Base-by-base conservation (phyloP, 1,140 invertebrate genomes). In the Aphaenogaster ashmeadi region DNA sequence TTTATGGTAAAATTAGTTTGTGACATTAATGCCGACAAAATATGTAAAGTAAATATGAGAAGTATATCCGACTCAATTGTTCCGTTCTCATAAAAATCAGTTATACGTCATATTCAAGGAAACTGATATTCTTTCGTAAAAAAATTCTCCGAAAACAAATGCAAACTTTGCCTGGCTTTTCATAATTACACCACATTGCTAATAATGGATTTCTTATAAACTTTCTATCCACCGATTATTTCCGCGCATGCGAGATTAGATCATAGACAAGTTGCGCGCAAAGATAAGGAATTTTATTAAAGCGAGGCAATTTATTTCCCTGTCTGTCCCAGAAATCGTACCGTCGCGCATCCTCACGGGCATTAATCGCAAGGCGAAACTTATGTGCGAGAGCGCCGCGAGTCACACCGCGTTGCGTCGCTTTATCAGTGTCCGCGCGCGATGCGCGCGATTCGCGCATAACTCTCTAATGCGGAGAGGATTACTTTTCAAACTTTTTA, bases 401-500 rank as follows among this genome's bases (percentile, higher is more conserved):
- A 90, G 90, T 87, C 62, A 86, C 47, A 64, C 41, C 81, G 86
- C 85, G 77, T 81, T 56, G 86, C 86, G 83, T 38, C 91, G 81
- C 85, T 93, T 93, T 92, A 89, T 93, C 92, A 93, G 92, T 87
- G 91, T 90, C 90, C 84, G 41, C 77, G 67, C 36, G 77, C 54
- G 69, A 52, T 72, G 56, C 87, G 62, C 86, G 85, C 66, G 84
- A 87, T 81, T 91, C 87, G 85, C 64, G 89, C 92, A 92, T 92
- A 93, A 92, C 92, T 93, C 90, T 88, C 87, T 81, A 87, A 87
- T 78, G 74, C 67, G 62, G 60, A 21, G 80, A 85, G 64, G 87
- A 90, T 89, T 92, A 91, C 92, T 93, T 92, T 92, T 93, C 91
- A 93, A 74, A 93, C 92, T 92, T 93, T 93, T 93, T 93, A 92